Percentiles rank a stretch among this genome's conserved stretches.
Evolutionary conservation across 2,113 vertebrate species (phyloP).

Genomic region (Lamprotornis superbus): DNA sequence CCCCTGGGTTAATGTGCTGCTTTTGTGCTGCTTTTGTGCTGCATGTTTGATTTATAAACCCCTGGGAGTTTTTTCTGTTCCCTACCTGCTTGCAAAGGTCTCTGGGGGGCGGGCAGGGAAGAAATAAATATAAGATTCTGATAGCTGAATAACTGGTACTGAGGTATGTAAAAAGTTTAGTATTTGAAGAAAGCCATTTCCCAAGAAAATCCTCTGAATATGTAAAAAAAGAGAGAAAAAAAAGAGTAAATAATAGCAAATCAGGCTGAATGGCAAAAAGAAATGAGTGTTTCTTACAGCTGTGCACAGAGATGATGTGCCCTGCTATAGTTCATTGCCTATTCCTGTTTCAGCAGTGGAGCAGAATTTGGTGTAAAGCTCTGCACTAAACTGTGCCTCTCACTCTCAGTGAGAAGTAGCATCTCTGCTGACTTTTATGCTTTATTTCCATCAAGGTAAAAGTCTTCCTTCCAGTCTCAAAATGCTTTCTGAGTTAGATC

Average conservation of each 20-base stretch:
- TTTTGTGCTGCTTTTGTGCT: not conserved
- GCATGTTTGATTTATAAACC: not conserved
- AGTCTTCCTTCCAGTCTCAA: not conserved
- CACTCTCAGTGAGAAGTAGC: not conserved
- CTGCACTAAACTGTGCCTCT: accelerated
- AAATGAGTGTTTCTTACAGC: not conserved
- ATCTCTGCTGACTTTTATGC: not conserved
- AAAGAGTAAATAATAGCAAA: not conserved
- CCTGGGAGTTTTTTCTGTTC: not conserved
- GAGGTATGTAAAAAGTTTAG: not conserved
- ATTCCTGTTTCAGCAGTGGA: not conserved
- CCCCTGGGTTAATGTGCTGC: not conserved
- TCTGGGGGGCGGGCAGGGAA: no score
- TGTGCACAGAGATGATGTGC: not conserved
- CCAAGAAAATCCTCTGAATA: not conserved
- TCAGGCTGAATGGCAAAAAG: not conserved
- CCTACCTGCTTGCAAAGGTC: not conserved
- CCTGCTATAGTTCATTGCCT: accelerated
- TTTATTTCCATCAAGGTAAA: not conserved
- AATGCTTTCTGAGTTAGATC: not conserved
- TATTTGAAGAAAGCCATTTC: not conserved
- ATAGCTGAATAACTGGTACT: not conserved
- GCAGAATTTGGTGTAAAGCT: not conserved
- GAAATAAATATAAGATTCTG: not conserved
- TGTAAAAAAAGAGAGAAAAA: not conserved